Evolutionary conservation across 2,797 vertebrate genomes (phyloP), one percentile per base, ranked within the genome.

Genomic region (Alcedo quadribrachys): DNA sequence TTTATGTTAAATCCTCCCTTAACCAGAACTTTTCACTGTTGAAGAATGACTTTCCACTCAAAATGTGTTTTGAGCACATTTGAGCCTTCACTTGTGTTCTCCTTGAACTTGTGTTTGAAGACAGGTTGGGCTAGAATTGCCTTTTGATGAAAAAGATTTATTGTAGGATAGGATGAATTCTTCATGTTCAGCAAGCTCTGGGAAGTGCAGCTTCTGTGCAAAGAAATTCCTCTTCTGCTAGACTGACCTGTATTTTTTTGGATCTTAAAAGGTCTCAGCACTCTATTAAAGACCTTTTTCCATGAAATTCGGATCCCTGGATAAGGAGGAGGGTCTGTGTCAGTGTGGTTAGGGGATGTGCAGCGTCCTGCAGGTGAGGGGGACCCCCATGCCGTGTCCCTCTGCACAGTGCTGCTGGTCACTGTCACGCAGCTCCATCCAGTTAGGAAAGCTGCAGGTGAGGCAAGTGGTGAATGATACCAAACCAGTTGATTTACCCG

Each of bases 71-170:
- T 27, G 53, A 85, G 18, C 71, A 11, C 32, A 27, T 85, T 76
- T 88, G 85, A 85, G 58, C 67, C 28, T 87, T 2, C 7, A n/a
- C 15, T 77, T 20, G 22, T 54, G 22, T 82, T 35, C 58, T 78
- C 43, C 67, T 93, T 90, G 74, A 89, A 73, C 63, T 81, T 80
- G 54, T 40, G 2, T 33, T 70, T 62, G 62, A 78, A 85, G 67
- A 43, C 15, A 65, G 54, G 61, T 63, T 69, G 32, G 46, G 14
- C 19, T 83, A 37, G 68, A 76, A 77, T 58, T 78, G 11, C 43
- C 14, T 22, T 70, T 66, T 87, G 79, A 51, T 48, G 7, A 76
- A 33, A 76, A 70, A 25, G 65, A 14, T 5, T 55, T 57, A n/a
- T 73, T 84, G 51, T 46, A 50, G 80, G 46, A 28, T 70, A 48